Evolutionary conservation across 2,888 invertebrate species (phyloP), one percentile per base, ranked within the genome.

Genomic region (Coenonympha glycerion): DNA sequence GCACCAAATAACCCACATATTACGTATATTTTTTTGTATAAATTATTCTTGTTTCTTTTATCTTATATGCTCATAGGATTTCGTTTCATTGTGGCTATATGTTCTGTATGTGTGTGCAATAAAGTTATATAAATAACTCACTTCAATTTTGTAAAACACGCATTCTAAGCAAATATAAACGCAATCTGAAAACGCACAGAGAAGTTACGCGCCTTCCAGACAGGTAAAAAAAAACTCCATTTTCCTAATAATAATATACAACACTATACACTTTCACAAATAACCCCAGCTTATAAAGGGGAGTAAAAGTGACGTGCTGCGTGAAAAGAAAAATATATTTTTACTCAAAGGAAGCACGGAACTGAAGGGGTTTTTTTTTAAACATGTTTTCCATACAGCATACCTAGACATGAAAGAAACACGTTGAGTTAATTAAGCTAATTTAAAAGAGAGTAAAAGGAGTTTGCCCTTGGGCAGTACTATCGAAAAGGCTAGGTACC

Each of bases 361-460:
- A 42, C 33, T 18, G 26, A 15, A 33, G 51, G 19, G 28, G 49
- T 52, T 51, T 59, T 63, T 64, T 64, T 58, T 66, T 70, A 56
- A 62, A 75, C 69, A 71, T 72, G 61, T 61, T 68, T 59, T 56
- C 53, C 55, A 55, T 48, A 44, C 46, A 53, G 55, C 52, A 46
- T 53, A 47, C 60, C 9, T 19, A 34, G 45, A 24, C 64, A 63
- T 66, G 61, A 62, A 66, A 63, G 51, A 49, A 57, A 59, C 56
- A 64, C 49, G 62, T 34, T 47, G 50, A 47, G 46, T 60, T 57
- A 57, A 61, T 62, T 64, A 58, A 54, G 48, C 21, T 49, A 37
- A n/a, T n/a, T n/a, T n/a, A n/a, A 55, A 55, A 33, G 22, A 37
- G 45, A 36, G 34, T 47, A 36, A 52, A 46, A 59, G n/a, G n/a